Conservation (phyloP, 2,113 vertebrate species). For the Erythrolamprus reginae region DNA sequence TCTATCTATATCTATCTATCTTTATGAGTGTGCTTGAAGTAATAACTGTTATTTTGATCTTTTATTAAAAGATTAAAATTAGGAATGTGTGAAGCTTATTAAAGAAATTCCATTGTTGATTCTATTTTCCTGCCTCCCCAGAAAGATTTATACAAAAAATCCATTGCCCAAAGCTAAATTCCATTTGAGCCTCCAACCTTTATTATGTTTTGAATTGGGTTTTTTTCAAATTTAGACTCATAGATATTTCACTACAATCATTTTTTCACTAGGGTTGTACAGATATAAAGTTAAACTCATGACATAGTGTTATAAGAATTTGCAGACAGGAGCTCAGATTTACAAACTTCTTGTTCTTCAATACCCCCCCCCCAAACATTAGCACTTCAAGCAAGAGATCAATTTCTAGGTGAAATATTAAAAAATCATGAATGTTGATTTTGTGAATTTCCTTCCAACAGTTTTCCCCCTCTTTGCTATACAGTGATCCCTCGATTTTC, state of each 20-base stretch:
- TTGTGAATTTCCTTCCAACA: background rate
- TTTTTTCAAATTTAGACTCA: background rate
- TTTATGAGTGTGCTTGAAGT: too few relatives aligned
- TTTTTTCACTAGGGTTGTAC: background rate
- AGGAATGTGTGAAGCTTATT: background rate
- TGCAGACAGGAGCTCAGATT: background rate
- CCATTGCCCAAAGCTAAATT: background rate
- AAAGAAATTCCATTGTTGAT: background rate
- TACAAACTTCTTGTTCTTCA: background rate
- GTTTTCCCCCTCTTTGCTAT: too few relatives aligned
- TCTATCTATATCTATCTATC: too few relatives aligned
- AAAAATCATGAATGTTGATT: background rate
- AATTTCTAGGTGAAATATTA: background rate
- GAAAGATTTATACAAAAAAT: slow-evolving; percentile 4
- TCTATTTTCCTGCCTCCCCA: background rate
- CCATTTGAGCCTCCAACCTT: background rate
- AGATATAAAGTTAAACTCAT: background rate
- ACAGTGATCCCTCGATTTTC: too few relatives aligned
- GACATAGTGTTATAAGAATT: background rate
- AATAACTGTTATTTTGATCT: background rate
- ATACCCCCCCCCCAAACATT: background rate
- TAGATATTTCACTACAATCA: background rate
- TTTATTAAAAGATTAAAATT: background rate
- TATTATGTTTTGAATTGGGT: background rate
- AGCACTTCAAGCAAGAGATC: background rate